Conservation (phyloP, 2,113 vertebrate species). For the Microcebus jonahi region DNA sequence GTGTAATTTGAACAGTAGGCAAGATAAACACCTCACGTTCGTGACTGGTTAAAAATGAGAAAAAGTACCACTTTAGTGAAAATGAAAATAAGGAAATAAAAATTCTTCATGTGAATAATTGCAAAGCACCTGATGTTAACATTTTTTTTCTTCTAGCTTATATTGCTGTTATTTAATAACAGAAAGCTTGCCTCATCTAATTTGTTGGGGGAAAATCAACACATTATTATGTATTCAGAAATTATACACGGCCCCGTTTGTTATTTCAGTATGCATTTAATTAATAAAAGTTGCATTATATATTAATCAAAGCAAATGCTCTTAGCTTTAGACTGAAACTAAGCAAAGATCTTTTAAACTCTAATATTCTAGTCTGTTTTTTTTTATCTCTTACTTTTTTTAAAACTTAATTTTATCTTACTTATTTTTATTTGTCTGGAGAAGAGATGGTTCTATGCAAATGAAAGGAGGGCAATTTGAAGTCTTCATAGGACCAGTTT, state of each 20-base stretch:
- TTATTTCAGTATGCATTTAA: slow-evolving; percentile 20
- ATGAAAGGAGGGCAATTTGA: neutral
- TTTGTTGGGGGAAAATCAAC: neutral
- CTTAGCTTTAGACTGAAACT: neutral
- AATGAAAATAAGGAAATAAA: slow-evolving; percentile 3
- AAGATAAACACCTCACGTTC: neutral
- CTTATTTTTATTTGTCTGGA: neutral
- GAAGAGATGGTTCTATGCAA: neutral
- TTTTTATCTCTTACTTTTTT: neutral
- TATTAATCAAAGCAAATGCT: neutral
- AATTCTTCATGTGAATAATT: slow-evolving; percentile 8
- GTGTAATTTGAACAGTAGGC: slow-evolving; percentile 24
- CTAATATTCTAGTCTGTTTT: neutral
- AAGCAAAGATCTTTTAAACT: neutral
- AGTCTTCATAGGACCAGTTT: neutral
- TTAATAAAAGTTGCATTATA: slow-evolving; percentile 37
- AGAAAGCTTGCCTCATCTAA: slow-evolving; percentile 15
- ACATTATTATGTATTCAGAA: neutral
- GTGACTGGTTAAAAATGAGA: neutral
- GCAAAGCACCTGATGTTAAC: neutral
- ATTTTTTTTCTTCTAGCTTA: neutral
- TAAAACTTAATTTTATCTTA: neutral
- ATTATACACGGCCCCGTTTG: neutral
- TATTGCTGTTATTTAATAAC: slow-evolving; percentile 15
- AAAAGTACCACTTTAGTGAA: slow-evolving; percentile 7